Conservation (phyloP, 2,888 invertebrate species). For the Petrolisthes cinctipes region DNA sequence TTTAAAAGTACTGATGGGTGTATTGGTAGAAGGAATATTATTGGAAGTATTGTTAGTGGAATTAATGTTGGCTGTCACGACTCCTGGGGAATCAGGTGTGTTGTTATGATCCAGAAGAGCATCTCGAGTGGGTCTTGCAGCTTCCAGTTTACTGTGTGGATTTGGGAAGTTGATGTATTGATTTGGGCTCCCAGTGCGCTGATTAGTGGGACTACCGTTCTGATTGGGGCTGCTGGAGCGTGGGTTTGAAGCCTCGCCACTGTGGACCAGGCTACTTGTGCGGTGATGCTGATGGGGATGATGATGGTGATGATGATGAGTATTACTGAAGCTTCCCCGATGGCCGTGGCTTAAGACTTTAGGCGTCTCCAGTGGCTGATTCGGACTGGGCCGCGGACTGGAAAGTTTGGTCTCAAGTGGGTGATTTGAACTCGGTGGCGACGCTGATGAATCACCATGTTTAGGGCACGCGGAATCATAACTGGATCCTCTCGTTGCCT, state of each 20-base stretch:
- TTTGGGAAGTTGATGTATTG: neutral
- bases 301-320: neutral
- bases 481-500: neutral
- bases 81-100: neutral
- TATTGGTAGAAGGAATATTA: neutral
- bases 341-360: neutral
- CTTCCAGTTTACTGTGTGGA: neutral
- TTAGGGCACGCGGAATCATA: neutral
- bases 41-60: neutral
- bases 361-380: neutral
- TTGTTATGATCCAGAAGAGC: neutral
- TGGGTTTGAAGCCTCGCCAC: neutral
- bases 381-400: neutral
- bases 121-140: neutral
- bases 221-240: constrained; percentile 1
- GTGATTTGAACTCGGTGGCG: neutral
- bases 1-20: neutral
- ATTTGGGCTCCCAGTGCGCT: constrained; percentile 19
- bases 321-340: neutral
- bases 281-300: neutral
- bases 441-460: neutral
- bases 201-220: neutral
- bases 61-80: neutral
- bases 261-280: neutral
- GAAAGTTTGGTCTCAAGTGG: neutral